phyloP scores from a whole-genome alignment of 2,888 invertebrate species.

The Kryphioiulus occultus region DNA sequence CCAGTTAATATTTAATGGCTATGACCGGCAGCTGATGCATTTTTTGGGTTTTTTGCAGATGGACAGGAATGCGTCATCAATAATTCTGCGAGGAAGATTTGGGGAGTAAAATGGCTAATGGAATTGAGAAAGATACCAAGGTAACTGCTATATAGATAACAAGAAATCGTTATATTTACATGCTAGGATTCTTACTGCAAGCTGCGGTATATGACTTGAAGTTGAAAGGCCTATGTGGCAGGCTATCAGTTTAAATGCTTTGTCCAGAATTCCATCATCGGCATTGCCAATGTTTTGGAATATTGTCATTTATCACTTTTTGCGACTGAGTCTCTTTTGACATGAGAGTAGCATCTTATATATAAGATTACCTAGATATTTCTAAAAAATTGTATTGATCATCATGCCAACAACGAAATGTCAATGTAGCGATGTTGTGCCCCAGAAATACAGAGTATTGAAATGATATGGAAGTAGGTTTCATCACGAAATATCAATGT shows the following conservation, averaged over 20 bases:
- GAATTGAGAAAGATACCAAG: background rate
- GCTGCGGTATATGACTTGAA: no score
- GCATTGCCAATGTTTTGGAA: background rate
- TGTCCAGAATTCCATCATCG: no score
- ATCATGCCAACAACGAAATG: no score
- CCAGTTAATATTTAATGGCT: constrained; percentile 26
- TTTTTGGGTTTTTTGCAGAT: background rate
- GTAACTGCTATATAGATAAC: background rate
- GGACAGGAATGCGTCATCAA: background rate
- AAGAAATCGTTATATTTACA: background rate
- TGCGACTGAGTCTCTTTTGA: background rate
- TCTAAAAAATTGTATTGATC: background rate
- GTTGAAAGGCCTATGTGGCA: no score
- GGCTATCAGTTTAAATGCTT: no score
- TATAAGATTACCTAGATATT: no score
- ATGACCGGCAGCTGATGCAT: background rate
- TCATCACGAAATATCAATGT: no score
- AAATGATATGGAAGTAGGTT: no score
- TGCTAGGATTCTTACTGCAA: background rate
- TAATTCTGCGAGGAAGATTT: background rate
- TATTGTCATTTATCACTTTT: background rate
- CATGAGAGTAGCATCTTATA: background rate
- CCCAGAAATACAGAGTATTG: no score
- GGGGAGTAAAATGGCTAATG: background rate
- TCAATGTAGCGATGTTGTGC: no score